phyloP scores from a whole-genome alignment of 1,140 invertebrate genomes.

The Spodoptera frugiperda region DNA sequence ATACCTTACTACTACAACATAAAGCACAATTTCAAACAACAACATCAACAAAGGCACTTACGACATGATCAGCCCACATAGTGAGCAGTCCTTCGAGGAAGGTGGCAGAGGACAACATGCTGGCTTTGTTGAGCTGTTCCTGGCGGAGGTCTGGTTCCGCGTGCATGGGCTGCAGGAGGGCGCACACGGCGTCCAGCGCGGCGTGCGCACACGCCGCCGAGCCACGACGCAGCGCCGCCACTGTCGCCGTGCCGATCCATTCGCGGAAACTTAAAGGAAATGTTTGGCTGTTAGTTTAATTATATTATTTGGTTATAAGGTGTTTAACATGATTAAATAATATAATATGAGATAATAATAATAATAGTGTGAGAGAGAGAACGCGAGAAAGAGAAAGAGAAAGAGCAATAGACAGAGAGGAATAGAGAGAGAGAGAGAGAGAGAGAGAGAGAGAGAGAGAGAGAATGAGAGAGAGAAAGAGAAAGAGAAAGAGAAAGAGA shows the following conservation, averaged over 20 bases:
- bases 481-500: too few species aligned
- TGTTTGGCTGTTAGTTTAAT: background rate
- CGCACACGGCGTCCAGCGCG: slow-evolving; percentile 98
- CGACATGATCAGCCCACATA: slow-evolving; percentile 98
- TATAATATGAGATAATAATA: too few species aligned
- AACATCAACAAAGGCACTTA: slow-evolving; percentile 86
- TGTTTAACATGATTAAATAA: too few species aligned
- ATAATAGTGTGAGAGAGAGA: too few species aligned
- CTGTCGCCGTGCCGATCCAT: slow-evolving; percentile 96
- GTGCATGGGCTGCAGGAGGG: slow-evolving; percentile 99
- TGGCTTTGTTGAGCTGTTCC: slow-evolving; percentile 99
- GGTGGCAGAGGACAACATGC: slow-evolving; percentile 95
- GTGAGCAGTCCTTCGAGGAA: slow-evolving; percentile 98
- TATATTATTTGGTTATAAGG: too few species aligned
- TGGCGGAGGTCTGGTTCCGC: slow-evolving; percentile 97
- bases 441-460: too few species aligned
- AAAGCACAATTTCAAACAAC: too few species aligned
- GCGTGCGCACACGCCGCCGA: slow-evolving; percentile 97
- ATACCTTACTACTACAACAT: too few species aligned
- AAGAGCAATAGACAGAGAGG: too few species aligned
- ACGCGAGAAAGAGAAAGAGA: too few species aligned
- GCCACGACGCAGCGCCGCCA: slow-evolving; percentile 95
- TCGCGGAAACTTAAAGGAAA: slow-evolving; percentile 92
- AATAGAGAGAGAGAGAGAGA: too few species aligned
- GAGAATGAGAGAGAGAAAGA: too few species aligned